Conservation (phyloP, 2,113 vertebrate species). For the Eretmochelys imbricata region DNA sequence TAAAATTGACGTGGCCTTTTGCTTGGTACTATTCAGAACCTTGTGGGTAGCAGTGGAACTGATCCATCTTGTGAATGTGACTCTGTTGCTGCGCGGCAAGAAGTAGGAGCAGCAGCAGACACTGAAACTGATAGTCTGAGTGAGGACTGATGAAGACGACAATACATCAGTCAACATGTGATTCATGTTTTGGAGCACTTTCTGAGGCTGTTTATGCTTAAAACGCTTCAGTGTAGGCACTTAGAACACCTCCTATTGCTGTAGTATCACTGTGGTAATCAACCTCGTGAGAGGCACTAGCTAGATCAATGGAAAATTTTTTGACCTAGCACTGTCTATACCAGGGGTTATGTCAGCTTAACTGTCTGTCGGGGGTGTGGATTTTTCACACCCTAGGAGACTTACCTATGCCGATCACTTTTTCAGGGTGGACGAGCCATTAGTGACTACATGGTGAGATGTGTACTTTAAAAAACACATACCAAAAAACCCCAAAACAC, state of each 20-base stretch:
- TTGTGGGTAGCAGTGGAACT: neutral
- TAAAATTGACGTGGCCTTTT: neutral
- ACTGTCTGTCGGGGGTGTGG: neutral
- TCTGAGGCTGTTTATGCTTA: neutral
- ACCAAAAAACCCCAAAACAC: neutral
- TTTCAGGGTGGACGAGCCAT: neutral
- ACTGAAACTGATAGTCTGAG: neutral
- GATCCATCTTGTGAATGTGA: neutral
- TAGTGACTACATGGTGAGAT: neutral
- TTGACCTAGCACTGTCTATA: neutral
- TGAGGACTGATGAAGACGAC: neutral
- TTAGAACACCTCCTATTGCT: too few species aligned
- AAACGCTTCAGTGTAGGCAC: neutral
- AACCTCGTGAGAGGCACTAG: neutral
- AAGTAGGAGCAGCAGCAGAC: neutral
- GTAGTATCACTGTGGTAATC: too few species aligned
- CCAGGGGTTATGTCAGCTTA: neutral
- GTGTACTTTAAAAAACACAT: neutral
- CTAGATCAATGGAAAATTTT: neutral
- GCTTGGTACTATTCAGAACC: neutral
- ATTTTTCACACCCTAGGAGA: too few species aligned
- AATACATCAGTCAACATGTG: fast-evolving
- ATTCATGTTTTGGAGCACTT: neutral
- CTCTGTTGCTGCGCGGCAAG: neutral
- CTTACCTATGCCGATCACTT: neutral